Percentiles rank a stretch among this genome's conserved stretches.
phyloP scores from a whole-genome alignment of 2,113 vertebrate species.

The Sus scrofa region T2T-Sscrofa CM000822.6:80457501-80458000 shows the following conservation, averaged over 20 bases:
- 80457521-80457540: neutral
- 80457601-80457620: neutral
- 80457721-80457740: neutral
- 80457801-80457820: neutral
- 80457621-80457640: conserved; percentile 57
- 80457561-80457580: conserved; percentile 13
- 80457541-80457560: neutral
- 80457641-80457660: conserved; percentile 55
- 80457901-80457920: neutral
- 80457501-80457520: neutral
- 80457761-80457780: neutral
- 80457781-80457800: conserved; percentile 19
- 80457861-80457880: neutral
- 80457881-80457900: neutral
- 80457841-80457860: neutral
- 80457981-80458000: neutral
- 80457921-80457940: neutral
- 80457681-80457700: conserved; percentile 45
- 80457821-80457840: neutral
- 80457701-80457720: conserved; percentile 32
- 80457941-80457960: neutral
- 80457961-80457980: accelerated
- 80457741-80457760: neutral
- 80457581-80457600: neutral
- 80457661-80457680: conserved; percentile 19